Conservation (phyloP, 2,113 vertebrate genomes). For the Alethe diademata region DNA sequence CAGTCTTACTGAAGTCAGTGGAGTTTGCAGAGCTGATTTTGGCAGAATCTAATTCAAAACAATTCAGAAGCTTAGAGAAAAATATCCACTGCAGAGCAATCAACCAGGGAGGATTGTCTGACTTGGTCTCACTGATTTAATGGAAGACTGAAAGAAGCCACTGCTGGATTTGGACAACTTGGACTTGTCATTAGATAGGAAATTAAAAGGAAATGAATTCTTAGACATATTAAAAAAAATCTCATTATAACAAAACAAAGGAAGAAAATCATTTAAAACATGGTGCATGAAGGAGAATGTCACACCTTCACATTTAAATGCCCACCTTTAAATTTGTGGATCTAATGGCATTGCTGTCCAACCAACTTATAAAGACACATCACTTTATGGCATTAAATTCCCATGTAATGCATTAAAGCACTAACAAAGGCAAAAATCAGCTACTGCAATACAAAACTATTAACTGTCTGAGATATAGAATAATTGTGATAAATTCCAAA, state of each 20-base stretch:
- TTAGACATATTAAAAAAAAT: background rate
- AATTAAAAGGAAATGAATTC: background rate
- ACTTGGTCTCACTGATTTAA: background rate
- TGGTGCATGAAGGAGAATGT: background rate
- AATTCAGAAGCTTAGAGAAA: background rate
- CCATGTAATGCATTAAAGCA: background rate
- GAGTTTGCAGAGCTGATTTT: background rate
- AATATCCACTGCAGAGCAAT: background rate
- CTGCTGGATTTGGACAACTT: background rate
- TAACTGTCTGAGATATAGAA: background rate
- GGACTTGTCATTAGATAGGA: background rate
- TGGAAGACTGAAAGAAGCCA: background rate
- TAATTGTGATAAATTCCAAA: background rate
- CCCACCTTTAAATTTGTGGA: background rate
- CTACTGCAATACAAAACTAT: rapidly evolving
- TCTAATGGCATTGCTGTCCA: background rate
- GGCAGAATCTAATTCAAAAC: background rate
- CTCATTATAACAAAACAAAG: background rate
- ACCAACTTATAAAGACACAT: background rate
- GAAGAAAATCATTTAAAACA: background rate
- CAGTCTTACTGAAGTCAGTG: background rate
- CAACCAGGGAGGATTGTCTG: rapidly evolving
- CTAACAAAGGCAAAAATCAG: background rate
- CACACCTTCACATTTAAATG: background rate
- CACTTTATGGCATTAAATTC: background rate